These are phyloP conservation scores for Pseudomyrmex pallidus DNA, from an alignment of 1,140 invertebrate species.

Conservation along the genomic window DNA sequence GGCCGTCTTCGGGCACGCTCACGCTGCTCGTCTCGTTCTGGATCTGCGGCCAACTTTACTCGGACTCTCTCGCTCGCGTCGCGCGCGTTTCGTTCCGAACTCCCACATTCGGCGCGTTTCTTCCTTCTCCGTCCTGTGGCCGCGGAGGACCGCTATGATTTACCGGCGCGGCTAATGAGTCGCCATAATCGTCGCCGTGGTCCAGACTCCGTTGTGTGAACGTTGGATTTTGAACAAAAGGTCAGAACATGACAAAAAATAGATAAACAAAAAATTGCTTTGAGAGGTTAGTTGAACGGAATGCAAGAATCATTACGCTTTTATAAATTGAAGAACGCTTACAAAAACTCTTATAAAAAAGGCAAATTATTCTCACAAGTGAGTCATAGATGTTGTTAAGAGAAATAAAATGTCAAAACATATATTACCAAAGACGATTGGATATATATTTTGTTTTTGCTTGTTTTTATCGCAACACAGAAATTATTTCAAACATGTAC, in stretches of 20 bases:
- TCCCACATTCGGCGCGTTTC: conserved; percentile 49
- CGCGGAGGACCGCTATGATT: conserved; percentile 73
- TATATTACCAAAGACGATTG: too few species aligned
- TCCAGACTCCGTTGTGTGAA: conserved; percentile 43
- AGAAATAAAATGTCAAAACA: not conserved
- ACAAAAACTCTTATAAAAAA: not conserved
- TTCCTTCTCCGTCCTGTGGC: conserved; percentile 35
- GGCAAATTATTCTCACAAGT: not conserved
- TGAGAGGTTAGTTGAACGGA: not conserved
- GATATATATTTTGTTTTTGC: too few species aligned
- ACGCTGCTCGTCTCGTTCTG: conserved; percentile 7
- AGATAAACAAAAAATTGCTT: not conserved
- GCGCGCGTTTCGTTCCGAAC: conserved; percentile 35
- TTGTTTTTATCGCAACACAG: not conserved
- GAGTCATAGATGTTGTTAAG: not conserved
- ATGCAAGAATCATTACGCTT: conserved; percentile 37
- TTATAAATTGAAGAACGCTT: conserved; percentile 9
- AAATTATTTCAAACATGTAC: not conserved
- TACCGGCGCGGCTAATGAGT: conserved; percentile 79
- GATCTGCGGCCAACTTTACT: not conserved
- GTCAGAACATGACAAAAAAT: not conserved
- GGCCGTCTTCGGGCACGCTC: conserved; percentile 68
- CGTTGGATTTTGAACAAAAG: conserved; percentile 41
- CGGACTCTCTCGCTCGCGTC: not conserved
- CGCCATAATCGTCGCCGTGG: conserved; percentile 62